phyloP scores from a whole-genome alignment of 1,140 invertebrate genomes.

The Spodoptera litura region DNA sequence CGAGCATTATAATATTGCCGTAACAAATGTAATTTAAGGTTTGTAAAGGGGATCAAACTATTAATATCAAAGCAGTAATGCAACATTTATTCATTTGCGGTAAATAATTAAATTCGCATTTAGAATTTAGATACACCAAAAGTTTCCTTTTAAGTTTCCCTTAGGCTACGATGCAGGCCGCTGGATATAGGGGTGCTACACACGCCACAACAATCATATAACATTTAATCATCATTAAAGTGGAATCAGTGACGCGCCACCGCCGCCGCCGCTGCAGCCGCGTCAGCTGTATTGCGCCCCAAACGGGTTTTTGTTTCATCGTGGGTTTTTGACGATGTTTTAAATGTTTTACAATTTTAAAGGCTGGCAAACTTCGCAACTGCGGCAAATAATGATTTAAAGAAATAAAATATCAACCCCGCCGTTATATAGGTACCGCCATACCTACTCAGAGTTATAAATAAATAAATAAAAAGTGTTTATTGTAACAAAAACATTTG shows the following conservation, averaged over 20 bases:
- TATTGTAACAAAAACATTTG: too few relatives aligned
- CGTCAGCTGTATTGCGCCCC: slow-evolving; percentile 74
- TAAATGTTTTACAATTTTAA: slow-evolving; percentile 49
- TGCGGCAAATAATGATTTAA: not conserved
- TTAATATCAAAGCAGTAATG: too few relatives aligned
- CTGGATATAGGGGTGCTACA: slow-evolving; percentile 53
- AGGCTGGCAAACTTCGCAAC: not conserved
- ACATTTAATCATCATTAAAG: slow-evolving; percentile 85
- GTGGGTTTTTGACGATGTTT: slow-evolving; percentile 51
- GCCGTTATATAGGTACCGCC: too few relatives aligned
- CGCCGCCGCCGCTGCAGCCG: slow-evolving; percentile 60
- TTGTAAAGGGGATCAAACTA: not conserved
- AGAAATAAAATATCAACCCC: too few relatives aligned
- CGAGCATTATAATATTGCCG: slow-evolving; percentile 34
- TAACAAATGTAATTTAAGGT: slow-evolving; percentile 31
- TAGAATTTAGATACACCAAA: slow-evolving; percentile 23
- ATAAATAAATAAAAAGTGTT: too few relatives aligned
- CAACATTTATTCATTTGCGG: not conserved
- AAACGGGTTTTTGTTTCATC: slow-evolving; percentile 59
- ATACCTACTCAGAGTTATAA: too few relatives aligned
- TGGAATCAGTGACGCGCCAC: slow-evolving; percentile 69
- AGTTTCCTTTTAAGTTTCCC: slow-evolving; percentile 42
- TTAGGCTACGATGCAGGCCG: slow-evolving; percentile 30
- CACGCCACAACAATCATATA: slow-evolving; percentile 79
- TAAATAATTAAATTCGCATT: slow-evolving; percentile 34